phyloP scores from a whole-genome alignment of 2,888 invertebrate species.

The Lochmaea crataegi region DNA sequence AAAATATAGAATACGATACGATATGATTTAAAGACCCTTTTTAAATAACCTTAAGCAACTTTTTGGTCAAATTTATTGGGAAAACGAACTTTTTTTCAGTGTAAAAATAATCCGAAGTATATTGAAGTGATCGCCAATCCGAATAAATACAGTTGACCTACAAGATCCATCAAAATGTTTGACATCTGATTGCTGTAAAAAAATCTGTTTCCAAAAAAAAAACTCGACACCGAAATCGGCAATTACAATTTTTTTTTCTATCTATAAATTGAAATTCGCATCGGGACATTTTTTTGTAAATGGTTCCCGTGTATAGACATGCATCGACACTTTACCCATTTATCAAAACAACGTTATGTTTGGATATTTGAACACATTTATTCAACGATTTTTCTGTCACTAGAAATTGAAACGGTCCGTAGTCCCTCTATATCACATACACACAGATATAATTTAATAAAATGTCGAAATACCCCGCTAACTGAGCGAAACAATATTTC shows the following conservation, averaged over 20 bases:
- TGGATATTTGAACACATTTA: slow-evolving; percentile 48
- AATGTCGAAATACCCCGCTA: slow-evolving; percentile 56
- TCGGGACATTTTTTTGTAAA: slow-evolving; percentile 44
- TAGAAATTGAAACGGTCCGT: slow-evolving; percentile 46
- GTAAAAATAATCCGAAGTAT: not conserved
- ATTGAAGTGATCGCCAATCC: not conserved
- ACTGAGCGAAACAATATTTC: slow-evolving; percentile 56
- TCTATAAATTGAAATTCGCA: slow-evolving; percentile 44
- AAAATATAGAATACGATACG: too few species aligned
- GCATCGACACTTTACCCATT: slow-evolving; percentile 43
- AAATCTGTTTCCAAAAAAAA: slow-evolving; percentile 18
- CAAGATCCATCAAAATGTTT: slow-evolving; percentile 20
- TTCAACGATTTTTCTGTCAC: slow-evolving; percentile 47
- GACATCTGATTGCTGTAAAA: slow-evolving; percentile 28
- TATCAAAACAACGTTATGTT: slow-evolving; percentile 48
- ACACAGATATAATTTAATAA: slow-evolving; percentile 55
- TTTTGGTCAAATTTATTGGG: too few species aligned
- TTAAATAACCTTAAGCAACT: too few species aligned
- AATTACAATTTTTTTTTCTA: slow-evolving; percentile 46
- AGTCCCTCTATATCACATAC: slow-evolving; percentile 41
- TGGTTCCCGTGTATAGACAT: slow-evolving; percentile 34
- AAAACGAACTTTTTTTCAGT: not conserved
- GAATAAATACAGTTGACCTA: slow-evolving; percentile 23
- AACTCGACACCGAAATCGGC: slow-evolving; percentile 31
- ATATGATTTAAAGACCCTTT: too few species aligned